Evolutionary conservation across 2,888 invertebrate genomes (phyloP).

Genomic region (Tetragnatha montana): DNA sequence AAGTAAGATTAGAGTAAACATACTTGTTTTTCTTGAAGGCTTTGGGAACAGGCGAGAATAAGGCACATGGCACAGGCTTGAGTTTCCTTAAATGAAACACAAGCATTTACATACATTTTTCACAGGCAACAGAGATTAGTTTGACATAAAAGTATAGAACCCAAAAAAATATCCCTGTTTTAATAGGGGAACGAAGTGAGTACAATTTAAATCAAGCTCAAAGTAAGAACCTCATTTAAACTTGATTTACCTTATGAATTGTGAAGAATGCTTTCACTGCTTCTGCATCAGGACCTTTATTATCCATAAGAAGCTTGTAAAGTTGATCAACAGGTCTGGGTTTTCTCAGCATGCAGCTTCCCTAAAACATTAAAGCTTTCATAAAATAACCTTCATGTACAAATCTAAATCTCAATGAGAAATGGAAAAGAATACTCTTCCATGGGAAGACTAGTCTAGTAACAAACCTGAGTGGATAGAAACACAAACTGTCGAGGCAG

Average conservation of each 20-base stretch:
- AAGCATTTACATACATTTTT: slow-evolving; percentile 2
- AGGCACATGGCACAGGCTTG: slow-evolving; percentile 94
- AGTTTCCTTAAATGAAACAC: slow-evolving; percentile 78
- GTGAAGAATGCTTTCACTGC: slow-evolving; percentile 90
- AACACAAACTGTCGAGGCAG: slow-evolving; percentile 87
- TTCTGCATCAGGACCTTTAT: slow-evolving; percentile 90
- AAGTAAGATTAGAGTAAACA: slow-evolving; percentile 73
- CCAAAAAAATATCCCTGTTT: too few species aligned
- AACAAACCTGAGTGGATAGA: slow-evolving; percentile 85
- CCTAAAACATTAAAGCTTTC: slow-evolving; percentile 73
- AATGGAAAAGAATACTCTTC: not conserved
- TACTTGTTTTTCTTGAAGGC: slow-evolving; percentile 76
- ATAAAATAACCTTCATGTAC: not conserved
- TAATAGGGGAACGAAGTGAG: too few species aligned
- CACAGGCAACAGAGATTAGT: not conserved
- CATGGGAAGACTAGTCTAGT: not conserved
- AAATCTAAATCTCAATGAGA: not conserved
- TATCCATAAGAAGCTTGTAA: slow-evolving; percentile 86
- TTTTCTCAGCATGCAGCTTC: slow-evolving; percentile 88
- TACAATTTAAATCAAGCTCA: too few species aligned
- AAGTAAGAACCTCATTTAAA: too few species aligned
- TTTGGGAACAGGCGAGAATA: slow-evolving; percentile 80
- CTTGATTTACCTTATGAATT: slow-evolving; percentile 80
- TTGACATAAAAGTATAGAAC: not conserved
- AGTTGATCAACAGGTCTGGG: slow-evolving; percentile 92